Conservation (phyloP, 2,797 vertebrate species). For the Loris lydekkerianus region DNA sequence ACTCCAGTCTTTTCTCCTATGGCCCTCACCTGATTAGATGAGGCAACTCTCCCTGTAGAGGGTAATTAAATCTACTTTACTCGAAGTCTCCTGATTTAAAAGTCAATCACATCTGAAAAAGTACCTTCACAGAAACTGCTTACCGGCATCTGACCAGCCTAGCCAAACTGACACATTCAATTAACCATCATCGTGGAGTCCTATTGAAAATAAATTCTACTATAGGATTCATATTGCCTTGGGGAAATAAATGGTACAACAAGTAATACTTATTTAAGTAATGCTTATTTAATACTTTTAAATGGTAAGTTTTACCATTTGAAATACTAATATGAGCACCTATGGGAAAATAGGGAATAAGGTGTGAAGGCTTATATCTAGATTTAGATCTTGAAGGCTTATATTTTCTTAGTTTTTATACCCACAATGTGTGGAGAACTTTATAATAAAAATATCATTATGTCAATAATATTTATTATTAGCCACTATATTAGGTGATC, state of each 20-base stretch:
- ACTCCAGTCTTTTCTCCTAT: background rate
- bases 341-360: background rate
- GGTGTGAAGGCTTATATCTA: background rate
- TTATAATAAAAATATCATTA: background rate
- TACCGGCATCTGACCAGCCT: background rate
- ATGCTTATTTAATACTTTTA: too few species aligned
- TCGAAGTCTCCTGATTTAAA: background rate
- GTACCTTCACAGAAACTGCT: background rate
- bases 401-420: conserved; percentile 22
- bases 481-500: background rate
- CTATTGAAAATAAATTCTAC: background rate
- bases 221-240: background rate
- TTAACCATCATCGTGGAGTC: background rate
- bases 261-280: background rate
- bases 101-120: background rate
- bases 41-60: background rate
- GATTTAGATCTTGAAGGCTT: background rate
- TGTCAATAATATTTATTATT: background rate
- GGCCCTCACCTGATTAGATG: background rate
- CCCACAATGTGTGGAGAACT: background rate
- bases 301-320: background rate
- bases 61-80: background rate
- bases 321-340: background rate
- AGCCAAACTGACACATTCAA: background rate
- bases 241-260: background rate